Evolutionary conservation across 1,140 invertebrate species (phyloP).

Genomic region (Andricus grossulariae): DNA sequence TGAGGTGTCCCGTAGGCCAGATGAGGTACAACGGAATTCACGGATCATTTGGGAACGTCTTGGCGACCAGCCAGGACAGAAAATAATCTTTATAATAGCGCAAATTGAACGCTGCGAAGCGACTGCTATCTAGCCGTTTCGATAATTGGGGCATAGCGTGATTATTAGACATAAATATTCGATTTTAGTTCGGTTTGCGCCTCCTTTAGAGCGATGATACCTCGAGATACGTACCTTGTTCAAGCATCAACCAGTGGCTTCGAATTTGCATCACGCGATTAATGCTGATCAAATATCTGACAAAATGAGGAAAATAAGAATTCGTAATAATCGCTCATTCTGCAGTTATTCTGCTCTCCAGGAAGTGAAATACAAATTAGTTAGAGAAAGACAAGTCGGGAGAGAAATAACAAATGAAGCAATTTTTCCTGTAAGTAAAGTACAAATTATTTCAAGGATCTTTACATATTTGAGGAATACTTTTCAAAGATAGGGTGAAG

Average conservation of each 20-base stretch:
- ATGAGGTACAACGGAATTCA: slow-evolving; percentile 1
- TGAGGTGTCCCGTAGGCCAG: background rate
- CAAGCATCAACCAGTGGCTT: slow-evolving; percentile 13
- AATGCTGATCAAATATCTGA: slow-evolving; percentile 3
- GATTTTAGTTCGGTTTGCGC: slow-evolving; percentile 40
- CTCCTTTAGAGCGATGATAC: slow-evolving; percentile 16
- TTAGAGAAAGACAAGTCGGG: background rate
- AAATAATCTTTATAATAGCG: slow-evolving; percentile 51
- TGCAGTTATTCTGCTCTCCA: background rate
- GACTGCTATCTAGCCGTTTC: slow-evolving; percentile 49
- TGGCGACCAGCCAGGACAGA: slow-evolving; percentile 53
- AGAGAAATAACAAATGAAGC: background rate
- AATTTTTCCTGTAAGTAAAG: too few species aligned
- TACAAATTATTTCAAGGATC: too few species aligned
- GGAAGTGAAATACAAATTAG: background rate
- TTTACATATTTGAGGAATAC: too few species aligned
- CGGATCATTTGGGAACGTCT: slow-evolving; percentile 33
- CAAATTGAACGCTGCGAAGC: slow-evolving; percentile 43
- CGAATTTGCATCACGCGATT: slow-evolving; percentile 24
- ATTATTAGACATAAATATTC: slow-evolving; percentile 58
- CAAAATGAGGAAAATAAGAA: background rate
- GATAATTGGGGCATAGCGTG: slow-evolving; percentile 56
- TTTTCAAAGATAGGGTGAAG: too few species aligned
- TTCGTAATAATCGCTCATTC: background rate
- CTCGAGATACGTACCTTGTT: background rate